Evolutionary conservation across 1,140 invertebrate species (phyloP).

Genomic region (Brachionus plicatilis): DNA sequence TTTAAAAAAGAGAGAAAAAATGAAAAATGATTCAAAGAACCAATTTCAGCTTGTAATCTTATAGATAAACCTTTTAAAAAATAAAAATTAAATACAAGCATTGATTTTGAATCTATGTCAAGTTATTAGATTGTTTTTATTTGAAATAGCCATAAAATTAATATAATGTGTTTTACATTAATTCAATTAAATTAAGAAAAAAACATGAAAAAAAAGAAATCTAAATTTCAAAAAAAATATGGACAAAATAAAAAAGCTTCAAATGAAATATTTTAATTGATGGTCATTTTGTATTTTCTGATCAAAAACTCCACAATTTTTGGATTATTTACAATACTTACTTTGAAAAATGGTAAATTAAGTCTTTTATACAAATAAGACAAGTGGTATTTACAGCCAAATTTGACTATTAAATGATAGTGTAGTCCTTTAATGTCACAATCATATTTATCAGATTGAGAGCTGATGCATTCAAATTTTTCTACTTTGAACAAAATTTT

Average conservation of each 20-base stretch:
- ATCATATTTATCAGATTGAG: constrained; percentile 17
- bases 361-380: constrained; percentile 17
- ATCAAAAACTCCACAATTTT: neutral
- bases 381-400: constrained; percentile 26
- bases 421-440: neutral
- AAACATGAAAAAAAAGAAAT: neutral
- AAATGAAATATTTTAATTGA: neutral
- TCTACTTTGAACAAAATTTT: neutral
- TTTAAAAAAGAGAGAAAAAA: neutral
- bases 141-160: neutral
- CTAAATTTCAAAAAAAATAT: neutral
- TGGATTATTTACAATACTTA: constrained; percentile 30
- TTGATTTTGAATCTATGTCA: neutral
- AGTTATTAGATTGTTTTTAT: neutral
- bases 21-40: neutral
- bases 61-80: neutral
- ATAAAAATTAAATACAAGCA: neutral
- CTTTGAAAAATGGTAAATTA: neutral
- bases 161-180: constrained; percentile 2
- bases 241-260: neutral
- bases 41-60: neutral
- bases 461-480: neutral
- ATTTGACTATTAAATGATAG: constrained; percentile 24
- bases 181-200: constrained; percentile 4
- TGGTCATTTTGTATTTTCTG: constrained; percentile 13